These are phyloP conservation scores for Aphaenogaster floridana DNA, from an alignment of 1,140 invertebrate genomes.

Conservation along the genomic window DNA sequence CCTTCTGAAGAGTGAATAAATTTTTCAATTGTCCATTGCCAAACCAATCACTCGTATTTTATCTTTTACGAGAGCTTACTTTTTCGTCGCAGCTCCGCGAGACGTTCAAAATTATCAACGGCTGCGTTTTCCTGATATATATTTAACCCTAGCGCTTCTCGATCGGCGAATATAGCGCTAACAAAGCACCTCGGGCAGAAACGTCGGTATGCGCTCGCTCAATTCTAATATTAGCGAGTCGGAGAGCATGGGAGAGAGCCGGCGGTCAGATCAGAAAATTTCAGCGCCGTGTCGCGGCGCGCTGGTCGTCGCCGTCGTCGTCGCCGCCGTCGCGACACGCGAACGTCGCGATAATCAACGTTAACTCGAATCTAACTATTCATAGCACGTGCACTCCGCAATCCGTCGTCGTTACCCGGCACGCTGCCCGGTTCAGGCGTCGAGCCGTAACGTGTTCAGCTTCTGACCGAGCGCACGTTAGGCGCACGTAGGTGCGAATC, in stretches of 20 bases:
- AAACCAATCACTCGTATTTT: neutral
- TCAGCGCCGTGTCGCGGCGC: constrained; percentile 54
- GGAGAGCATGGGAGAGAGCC: constrained; percentile 28
- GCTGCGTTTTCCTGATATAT: constrained; percentile 16
- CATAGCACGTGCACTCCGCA: constrained; percentile 78
- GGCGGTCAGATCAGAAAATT: constrained; percentile 72
- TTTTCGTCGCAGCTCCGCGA: neutral
- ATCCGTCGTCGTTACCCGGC: constrained; percentile 74
- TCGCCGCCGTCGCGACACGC: constrained; percentile 64
- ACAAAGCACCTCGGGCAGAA: constrained; percentile 62
- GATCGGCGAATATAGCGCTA: constrained; percentile 45
- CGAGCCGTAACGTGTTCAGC: constrained; percentile 63
- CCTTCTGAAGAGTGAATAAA: neutral
- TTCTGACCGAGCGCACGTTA: constrained; percentile 47
- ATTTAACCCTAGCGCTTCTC: constrained; percentile 53
- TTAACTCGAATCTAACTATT: constrained; percentile 80
- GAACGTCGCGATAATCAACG: constrained; percentile 77
- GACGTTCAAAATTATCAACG: neutral
- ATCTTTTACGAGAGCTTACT: neutral
- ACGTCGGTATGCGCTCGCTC: constrained; percentile 64
- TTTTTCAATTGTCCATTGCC: neutral
- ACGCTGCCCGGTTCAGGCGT: constrained; percentile 75
- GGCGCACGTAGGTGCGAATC: constrained; percentile 25
- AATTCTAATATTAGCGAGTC: constrained; percentile 73
- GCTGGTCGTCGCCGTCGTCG: constrained; percentile 2